Conservation (phyloP, 2,888 invertebrate genomes). For the Hemithea aestivaria region DNA sequence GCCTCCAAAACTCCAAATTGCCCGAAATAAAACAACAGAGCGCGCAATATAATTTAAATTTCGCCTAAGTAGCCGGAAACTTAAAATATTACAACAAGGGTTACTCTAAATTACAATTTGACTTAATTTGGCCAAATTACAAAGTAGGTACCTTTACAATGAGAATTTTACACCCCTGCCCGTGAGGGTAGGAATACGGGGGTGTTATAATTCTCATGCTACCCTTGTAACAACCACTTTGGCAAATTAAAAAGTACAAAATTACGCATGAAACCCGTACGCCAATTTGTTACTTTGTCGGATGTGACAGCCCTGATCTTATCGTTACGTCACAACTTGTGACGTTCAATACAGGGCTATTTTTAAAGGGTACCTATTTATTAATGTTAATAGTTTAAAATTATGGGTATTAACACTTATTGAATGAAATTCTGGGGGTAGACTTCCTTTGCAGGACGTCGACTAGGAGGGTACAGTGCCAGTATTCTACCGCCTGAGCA, state of each 20-base stretch:
- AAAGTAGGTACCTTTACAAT: constrained; percentile 25
- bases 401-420: too few species aligned
- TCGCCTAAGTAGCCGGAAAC: constrained; percentile 26
- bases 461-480: too few species aligned
- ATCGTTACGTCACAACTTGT: constrained; percentile 31
- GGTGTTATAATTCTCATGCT: constrained; percentile 30
- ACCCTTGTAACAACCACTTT: constrained; percentile 41
- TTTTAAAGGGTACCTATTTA: constrained; percentile 9
- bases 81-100: constrained; percentile 30
- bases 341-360: constrained; percentile 21
- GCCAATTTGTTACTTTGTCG: constrained; percentile 38
- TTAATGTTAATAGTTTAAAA: too few species aligned
- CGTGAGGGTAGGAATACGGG: constrained; percentile 33
- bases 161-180: constrained; percentile 43
- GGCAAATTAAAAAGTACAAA: constrained; percentile 46
- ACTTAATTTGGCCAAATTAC: constrained; percentile 40
- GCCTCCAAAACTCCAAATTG: neutral
- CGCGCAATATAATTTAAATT: constrained; percentile 22
- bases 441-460: too few species aligned
- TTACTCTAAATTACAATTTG: constrained; percentile 45
- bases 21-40: constrained; percentile 1
- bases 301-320: constrained; percentile 35
- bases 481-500: too few species aligned
- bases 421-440: too few species aligned
- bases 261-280: constrained; percentile 34